A percentile compares a stretch with the other conserved stretches of the same genome.
Conservation (phyloP, 2,888 invertebrate genomes). For the Polymixis flavicincta region DNA sequence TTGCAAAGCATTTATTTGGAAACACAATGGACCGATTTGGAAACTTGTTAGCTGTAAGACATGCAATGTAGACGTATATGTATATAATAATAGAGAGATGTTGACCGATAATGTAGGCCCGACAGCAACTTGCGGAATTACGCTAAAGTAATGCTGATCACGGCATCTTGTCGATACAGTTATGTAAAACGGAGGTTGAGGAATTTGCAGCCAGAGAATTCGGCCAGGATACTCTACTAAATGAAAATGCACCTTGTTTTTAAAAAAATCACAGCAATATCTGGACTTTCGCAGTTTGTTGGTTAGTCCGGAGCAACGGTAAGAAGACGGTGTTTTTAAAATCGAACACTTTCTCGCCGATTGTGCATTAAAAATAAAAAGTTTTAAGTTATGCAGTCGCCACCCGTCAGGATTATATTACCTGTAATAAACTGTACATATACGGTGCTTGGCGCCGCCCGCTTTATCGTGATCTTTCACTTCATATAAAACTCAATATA, state of each 20-base stretch:
- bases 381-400: conserved; percentile 35
- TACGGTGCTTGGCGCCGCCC: conserved; percentile 45
- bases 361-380: conserved; percentile 56
- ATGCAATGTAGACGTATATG: conserved; percentile 37
- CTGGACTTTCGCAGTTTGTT: background rate
- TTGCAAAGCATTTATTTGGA: conserved; percentile 50
- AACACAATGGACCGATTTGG: conserved; percentile 50
- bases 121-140: conserved; percentile 16
- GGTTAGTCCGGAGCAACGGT: conserved; percentile 33
- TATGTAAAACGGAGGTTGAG: conserved; percentile 55
- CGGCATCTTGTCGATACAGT: conserved; percentile 60
- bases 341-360: conserved; percentile 56
- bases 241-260: conserved; percentile 13
- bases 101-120: conserved; percentile 27
- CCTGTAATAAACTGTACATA: background rate
- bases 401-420: conserved; percentile 30
- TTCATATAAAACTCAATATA: conserved; percentile 33
- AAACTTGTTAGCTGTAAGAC: conserved; percentile 25
- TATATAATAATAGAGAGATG: conserved; percentile 34
- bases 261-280: background rate
- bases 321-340: conserved; percentile 36
- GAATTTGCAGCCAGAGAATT: conserved; percentile 56
- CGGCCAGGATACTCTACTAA: conserved; percentile 44
- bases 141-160: conserved; percentile 53
- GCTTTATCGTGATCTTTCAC: conserved; percentile 49